These are phyloP conservation scores for Caenorhabditis afra DNA, from an alignment of 2,888 invertebrate species.

Conservation along the genomic window DNA sequence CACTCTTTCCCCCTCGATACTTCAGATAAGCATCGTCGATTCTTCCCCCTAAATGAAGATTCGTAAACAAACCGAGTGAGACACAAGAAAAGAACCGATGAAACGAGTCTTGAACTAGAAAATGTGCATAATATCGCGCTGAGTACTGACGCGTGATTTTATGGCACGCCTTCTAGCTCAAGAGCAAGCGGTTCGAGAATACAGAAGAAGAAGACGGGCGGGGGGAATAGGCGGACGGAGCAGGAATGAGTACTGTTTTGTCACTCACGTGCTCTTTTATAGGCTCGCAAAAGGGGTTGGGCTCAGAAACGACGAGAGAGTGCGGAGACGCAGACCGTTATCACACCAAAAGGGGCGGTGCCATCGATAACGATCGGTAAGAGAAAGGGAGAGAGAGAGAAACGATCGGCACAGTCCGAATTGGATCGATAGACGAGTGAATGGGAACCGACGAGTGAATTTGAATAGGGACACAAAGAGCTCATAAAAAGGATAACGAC, in stretches of 20 bases:
- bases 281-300: constrained; percentile 52
- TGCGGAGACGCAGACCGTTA: constrained; percentile 22
- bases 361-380: constrained; percentile 25
- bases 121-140: constrained; percentile 74
- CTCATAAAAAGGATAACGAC: constrained; percentile 6
- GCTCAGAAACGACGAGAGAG: constrained; percentile 16
- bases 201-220: background rate
- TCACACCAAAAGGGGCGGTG: constrained; percentile 35
- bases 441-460: background rate
- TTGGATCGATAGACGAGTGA: constrained; percentile 1
- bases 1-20: too few species aligned
- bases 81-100: constrained; percentile 13
- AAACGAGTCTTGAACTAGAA: constrained; percentile 67
- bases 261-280: constrained; percentile 29
- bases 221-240: too few species aligned
- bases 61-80: background rate
- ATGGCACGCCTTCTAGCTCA: constrained; percentile 66
- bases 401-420: constrained; percentile 31
- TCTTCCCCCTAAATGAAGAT: background rate
- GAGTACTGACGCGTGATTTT: constrained; percentile 54
- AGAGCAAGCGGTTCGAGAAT: constrained; percentile 38
- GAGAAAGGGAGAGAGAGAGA: background rate
- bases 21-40: too few species aligned
- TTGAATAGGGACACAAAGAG: constrained; percentile 7
- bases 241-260: constrained; percentile 31